These are phyloP conservation scores for Lordiphosa stackelbergi DNA, from an alignment of 1,140 invertebrate species.

Conservation along the genomic window DNA sequence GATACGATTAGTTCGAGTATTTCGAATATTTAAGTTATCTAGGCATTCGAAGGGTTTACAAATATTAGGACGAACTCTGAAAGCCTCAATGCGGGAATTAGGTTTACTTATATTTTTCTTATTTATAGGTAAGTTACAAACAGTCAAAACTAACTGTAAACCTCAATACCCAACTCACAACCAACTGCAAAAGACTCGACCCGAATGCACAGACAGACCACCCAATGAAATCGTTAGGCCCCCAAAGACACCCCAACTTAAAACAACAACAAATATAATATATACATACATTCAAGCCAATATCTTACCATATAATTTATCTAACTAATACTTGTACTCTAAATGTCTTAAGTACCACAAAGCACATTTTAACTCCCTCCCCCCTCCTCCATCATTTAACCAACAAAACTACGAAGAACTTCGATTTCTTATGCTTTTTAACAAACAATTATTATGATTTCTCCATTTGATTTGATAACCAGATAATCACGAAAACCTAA, in stretches of 20 bases:
- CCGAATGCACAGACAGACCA: slow-evolving; percentile 10
- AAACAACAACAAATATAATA: slow-evolving; percentile 8
- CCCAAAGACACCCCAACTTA: background rate
- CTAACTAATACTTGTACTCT: too few species aligned
- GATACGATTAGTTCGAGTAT: slow-evolving; percentile 97
- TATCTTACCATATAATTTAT: slow-evolving; percentile 5
- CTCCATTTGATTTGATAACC: slow-evolving; percentile 10
- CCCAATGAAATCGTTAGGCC: too few species aligned
- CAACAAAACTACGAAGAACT: slow-evolving; percentile 18
- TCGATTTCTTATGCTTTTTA: slow-evolving; percentile 17
- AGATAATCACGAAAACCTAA: slow-evolving; percentile 1
- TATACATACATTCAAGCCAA: background rate
- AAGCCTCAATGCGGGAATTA: slow-evolving; percentile 99
- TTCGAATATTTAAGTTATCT: slow-evolving; percentile 99
- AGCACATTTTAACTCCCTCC: background rate
- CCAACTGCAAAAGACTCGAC: slow-evolving; percentile 15
- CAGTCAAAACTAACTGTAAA: slow-evolving; percentile 24
- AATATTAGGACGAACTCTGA: slow-evolving; percentile 98
- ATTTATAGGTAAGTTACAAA: slow-evolving; percentile 92
- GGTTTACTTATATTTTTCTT: slow-evolving; percentile 99
- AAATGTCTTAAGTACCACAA: slow-evolving; percentile 22
- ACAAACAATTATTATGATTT: slow-evolving; percentile 8
- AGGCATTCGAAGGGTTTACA: slow-evolving; percentile 98
- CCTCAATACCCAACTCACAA: slow-evolving; percentile 22
- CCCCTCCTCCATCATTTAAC: background rate